phyloP scores from a whole-genome alignment of 2,113 vertebrate species.

The Crypturellus undulatus region DNA sequence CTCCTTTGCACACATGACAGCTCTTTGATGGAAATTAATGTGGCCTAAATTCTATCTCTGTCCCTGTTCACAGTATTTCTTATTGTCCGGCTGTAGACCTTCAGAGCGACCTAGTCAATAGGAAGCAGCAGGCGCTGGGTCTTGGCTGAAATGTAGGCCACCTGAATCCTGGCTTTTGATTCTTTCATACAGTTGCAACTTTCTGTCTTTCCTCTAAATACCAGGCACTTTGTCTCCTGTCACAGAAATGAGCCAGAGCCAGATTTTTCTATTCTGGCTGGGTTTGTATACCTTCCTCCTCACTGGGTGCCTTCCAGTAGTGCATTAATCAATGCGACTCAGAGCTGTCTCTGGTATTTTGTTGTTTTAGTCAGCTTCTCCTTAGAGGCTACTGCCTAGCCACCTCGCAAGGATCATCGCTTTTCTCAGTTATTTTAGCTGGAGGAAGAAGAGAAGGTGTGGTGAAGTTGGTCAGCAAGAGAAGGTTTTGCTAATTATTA shows the following conservation, averaged over 20 bases:
- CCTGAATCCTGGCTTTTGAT: conserved; percentile 30
- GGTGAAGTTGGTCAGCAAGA: not conserved
- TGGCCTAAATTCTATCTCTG: conserved; percentile 56
- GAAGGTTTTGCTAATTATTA: not conserved
- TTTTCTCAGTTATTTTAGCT: not conserved
- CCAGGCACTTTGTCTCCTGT: conserved; percentile 59
- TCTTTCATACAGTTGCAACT: conserved; percentile 39
- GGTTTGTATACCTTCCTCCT: conserved; percentile 57
- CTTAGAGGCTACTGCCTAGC: not conserved
- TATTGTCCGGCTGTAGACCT: conserved; percentile 44
- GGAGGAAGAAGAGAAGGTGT: not conserved
- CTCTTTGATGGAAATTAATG: conserved; percentile 31
- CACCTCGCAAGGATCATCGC: not conserved
- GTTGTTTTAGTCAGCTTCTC: conserved; percentile 42
- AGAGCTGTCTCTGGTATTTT: conserved; percentile 13
- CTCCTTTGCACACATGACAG: not conserved
- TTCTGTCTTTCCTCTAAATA: conserved; percentile 58
- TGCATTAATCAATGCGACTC: conserved; percentile 55
- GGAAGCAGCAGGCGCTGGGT: not conserved
- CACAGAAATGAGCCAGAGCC: conserved; percentile 51
- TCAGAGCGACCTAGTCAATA: not conserved
- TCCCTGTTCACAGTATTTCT: not conserved
- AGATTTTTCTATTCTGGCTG: conserved; percentile 61
- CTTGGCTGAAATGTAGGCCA: conserved; percentile 61
- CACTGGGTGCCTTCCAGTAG: conserved; percentile 57